phyloP scores from a whole-genome alignment of 1,140 invertebrate species.

The Halesus radiatus region DNA sequence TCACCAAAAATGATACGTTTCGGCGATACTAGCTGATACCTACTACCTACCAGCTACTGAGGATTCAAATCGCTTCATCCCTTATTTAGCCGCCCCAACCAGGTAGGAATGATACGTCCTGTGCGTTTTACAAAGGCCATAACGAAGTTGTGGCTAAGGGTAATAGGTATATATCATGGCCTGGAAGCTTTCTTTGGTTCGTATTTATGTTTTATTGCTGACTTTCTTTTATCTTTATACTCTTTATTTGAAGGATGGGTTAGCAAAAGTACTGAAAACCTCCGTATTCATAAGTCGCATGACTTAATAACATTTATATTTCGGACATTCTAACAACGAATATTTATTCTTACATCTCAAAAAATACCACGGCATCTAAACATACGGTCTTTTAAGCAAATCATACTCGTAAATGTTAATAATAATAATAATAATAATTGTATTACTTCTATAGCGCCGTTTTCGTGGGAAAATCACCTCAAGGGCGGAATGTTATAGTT shows the following conservation, averaged over 20 bases:
- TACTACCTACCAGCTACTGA: neutral
- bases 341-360: no score
- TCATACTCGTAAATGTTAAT: no score
- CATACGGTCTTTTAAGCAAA: no score
- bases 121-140: slow-evolving; percentile 14
- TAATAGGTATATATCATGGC: neutral
- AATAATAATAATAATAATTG: no score
- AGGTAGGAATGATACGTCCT: neutral
- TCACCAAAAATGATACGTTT: no score
- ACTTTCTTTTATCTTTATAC: neutral
- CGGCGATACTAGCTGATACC: no score
- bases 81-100: neutral
- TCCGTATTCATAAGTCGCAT: neutral
- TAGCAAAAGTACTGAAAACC: neutral
- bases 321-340: no score
- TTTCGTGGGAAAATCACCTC: no score
- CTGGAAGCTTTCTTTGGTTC: neutral
- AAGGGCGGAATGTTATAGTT: no score
- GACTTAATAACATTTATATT: no score
- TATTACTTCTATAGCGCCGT: no score
- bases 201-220: slow-evolving; percentile 25
- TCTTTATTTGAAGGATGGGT: neutral
- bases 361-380: no score
- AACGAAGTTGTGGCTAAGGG: slow-evolving; percentile 31
- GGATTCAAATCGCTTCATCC: slow-evolving; percentile 10